Percentiles rank a stretch among this genome's conserved stretches.
Conservation (phyloP, 1,140 invertebrate species). For the Stenopsyche tienmushanensis region DNA sequence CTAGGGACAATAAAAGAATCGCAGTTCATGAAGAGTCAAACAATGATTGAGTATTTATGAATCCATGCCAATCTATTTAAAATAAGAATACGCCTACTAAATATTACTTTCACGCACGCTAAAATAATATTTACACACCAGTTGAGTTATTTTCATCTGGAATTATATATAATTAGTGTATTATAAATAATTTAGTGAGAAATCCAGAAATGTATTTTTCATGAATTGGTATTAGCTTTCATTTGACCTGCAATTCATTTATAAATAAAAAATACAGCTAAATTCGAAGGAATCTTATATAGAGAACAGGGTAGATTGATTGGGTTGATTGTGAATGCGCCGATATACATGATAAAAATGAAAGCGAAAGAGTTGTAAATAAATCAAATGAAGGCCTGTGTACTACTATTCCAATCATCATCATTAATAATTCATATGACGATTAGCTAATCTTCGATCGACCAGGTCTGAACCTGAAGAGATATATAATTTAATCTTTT, state of each 20-base stretch:
- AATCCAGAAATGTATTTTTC: constrained; percentile 15
- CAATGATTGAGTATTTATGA: constrained; percentile 1
- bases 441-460: constrained; percentile 41
- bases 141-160: constrained; percentile 6
- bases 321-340: constrained; percentile 30
- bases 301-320: constrained; percentile 34
- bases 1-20: neutral
- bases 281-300: constrained; percentile 10
- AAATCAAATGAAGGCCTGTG: constrained; percentile 35
- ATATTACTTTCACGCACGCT: constrained; percentile 22
- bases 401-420: constrained; percentile 41
- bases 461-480: constrained; percentile 40
- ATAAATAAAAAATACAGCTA: constrained; percentile 4
- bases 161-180: neutral
- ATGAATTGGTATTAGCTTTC: constrained; percentile 19
- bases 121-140: constrained; percentile 14
- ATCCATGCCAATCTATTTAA: constrained; percentile 11
- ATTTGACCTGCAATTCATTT: constrained; percentile 16
- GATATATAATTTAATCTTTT: constrained; percentile 36
- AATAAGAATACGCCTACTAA: constrained; percentile 25
- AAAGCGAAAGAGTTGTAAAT: constrained; percentile 16
- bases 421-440: constrained; percentile 30
- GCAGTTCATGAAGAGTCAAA: constrained; percentile 7
- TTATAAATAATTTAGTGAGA: constrained; percentile 13
- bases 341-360: constrained; percentile 20